Base-by-base conservation (phyloP, 2,113 vertebrate species). In the Probosciger aterrimus region DNA sequence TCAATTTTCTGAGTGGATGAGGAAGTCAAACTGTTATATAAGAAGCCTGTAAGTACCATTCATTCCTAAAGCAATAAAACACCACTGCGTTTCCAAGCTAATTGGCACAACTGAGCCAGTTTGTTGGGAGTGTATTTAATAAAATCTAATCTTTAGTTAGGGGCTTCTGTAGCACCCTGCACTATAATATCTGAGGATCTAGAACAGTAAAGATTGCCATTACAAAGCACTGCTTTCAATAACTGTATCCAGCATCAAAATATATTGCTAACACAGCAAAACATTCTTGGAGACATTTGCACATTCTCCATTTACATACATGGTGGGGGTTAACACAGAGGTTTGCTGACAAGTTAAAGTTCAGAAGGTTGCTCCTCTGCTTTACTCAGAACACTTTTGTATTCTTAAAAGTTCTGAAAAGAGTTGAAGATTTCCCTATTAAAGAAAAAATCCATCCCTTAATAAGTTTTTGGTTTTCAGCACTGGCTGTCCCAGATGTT, bases 11-110 rank as follows among this genome's bases (percentile, higher is more conserved):
- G 84, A 97, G 91, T 79, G 33, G 92, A 77, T 46, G 94, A 97
- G 92, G 93, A 96, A 92, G 95, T 94, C 95, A 95, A 96, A 92
- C 90, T 96, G 91, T 97, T 97, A 94, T 65, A 92, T 92, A 96
- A 97, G 93, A 81, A 94, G 31, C 67, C 80, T 59, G 13, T 39
- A 92, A 96, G 94, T 90, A 95, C 96, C 94, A 44, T 68, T 88
- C 92, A 39, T 67, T 85, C 93, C 80, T 90, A 82, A 81, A 71
- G 93, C 75, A 57, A 82, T 70, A 80, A 97, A 95, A 85, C 33
- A 44, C 87, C 62, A 49, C 90, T 3, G 28, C 68, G 3, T 31
- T 76, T 75, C 90, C 80, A 75, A 93, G 76, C 85, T 77, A 65
- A 89, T 76, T 95, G 95, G 92, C 94, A 96, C 71, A 47, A 46